Conservation (phyloP, 2,888 invertebrate genomes). For the Hydroisotoma schaefferi region DNA sequence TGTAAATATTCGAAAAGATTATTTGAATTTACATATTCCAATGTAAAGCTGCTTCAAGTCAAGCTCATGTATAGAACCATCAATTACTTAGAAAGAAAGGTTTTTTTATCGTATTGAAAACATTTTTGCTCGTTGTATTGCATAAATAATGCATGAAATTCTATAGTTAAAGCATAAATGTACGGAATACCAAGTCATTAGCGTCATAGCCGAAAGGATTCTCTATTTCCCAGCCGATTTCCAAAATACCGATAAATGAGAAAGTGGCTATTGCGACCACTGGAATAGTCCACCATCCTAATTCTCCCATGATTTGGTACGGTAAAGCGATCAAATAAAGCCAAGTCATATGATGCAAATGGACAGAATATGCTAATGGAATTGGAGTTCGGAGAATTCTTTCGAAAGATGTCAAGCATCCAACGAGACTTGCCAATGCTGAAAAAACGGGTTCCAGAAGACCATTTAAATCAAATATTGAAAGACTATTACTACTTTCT, state of each 20-base stretch:
- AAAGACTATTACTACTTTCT: not conserved
- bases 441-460: not conserved
- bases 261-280: conserved; percentile 13
- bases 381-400: conserved; percentile 12
- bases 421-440: conserved; percentile 11
- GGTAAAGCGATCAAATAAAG: conserved; percentile 9
- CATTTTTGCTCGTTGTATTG: too few relatives aligned
- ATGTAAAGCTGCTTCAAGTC: too few relatives aligned
- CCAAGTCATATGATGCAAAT: conserved; percentile 15
- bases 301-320: conserved; percentile 15
- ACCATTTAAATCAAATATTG: not conserved
- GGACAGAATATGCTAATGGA: conserved; percentile 11
- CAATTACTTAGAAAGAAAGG: too few relatives aligned
- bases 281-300: conserved; percentile 13
- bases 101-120: too few relatives aligned
- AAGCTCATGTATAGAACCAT: too few relatives aligned
- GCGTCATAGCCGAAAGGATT: conserved; percentile 16
- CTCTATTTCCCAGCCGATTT: conserved; percentile 16
- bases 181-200: conserved; percentile 9
- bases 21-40: too few relatives aligned
- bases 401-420: conserved; percentile 12
- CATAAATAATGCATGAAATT: too few relatives aligned
- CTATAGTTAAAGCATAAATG: too few relatives aligned
- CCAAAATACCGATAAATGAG: conserved; percentile 12
- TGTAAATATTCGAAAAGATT: not conserved